A percentile compares a stretch with the other conserved stretches of the same genome.
Conservation (phyloP, 2,113 vertebrate species). For the Manacus vitellinus region DNA sequence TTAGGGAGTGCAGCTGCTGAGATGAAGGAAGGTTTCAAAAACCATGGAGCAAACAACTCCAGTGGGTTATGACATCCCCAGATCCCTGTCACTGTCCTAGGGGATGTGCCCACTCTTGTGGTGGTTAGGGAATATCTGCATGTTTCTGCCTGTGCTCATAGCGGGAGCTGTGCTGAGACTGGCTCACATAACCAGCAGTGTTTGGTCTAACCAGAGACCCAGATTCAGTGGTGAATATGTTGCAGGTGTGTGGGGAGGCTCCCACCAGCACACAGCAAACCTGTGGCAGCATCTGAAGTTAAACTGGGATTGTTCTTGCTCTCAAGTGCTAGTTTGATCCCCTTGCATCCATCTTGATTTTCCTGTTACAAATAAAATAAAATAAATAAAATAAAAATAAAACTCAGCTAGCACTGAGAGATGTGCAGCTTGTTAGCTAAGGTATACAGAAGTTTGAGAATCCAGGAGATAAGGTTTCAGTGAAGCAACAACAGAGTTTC, state of each 20-base stretch:
- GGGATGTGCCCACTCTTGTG: neutral
- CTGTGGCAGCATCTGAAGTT: neutral
- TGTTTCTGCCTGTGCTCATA: neutral
- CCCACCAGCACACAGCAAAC: neutral
- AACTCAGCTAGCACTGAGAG: neutral
- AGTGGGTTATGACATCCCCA: neutral
- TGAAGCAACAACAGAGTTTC: neutral
- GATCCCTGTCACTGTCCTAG: neutral
- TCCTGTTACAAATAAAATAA: neutral
- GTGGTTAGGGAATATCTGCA: neutral
- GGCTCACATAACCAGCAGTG: neutral
- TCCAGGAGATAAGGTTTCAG: neutral
- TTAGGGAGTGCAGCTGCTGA: neutral
- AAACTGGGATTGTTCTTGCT: neutral
- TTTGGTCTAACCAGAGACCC: neutral
- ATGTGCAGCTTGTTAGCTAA: neutral
- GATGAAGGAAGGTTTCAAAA: neutral
- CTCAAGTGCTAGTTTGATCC: neutral
- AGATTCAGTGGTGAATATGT: neutral
- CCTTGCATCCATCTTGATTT: neutral
- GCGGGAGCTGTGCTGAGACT: neutral
- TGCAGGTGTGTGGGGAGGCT: neutral
- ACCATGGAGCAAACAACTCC: neutral
- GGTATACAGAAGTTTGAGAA: neutral
- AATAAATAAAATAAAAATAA: neutral